Conservation (phyloP, 2,797 vertebrate genomes). For the Pseudocheirus occidentalis region DNA sequence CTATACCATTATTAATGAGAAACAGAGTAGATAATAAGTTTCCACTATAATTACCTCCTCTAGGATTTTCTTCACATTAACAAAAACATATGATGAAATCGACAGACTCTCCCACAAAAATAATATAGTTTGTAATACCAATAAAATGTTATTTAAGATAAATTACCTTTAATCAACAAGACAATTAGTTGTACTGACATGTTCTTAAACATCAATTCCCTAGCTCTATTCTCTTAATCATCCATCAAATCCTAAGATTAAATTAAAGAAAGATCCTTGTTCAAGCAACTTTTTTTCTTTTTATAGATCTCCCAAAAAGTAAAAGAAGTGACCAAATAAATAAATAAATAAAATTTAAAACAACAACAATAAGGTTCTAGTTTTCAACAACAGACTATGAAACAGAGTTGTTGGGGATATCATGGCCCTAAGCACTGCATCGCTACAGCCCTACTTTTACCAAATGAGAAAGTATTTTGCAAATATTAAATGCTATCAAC, state of each 20-base stretch:
- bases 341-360: not conserved
- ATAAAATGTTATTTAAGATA: not conserved
- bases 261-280: slow-evolving; percentile 24
- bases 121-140: slow-evolving; percentile 17
- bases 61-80: slow-evolving; percentile 4
- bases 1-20: not conserved
- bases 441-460: not conserved
- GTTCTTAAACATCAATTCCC: slow-evolving; percentile 45
- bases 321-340: not conserved
- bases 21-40: not conserved
- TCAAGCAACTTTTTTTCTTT: not conserved
- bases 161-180: slow-evolving; percentile 46
- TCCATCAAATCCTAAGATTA: slow-evolving; percentile 16
- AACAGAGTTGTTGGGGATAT: not conserved
- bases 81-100: slow-evolving; percentile 29
- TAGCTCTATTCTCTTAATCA: slow-evolving; percentile 9
- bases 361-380: not conserved
- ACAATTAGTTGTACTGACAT: slow-evolving; percentile 38
- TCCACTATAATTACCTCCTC: slow-evolving; percentile 21
- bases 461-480: not conserved
- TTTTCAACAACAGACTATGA: not conserved
- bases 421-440: not conserved
- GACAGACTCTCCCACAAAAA: not conserved
- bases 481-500: not conserved
- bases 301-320: not conserved